Percentiles rank a stretch among this genome's conserved stretches.
Conservation (phyloP, 2,888 invertebrate genomes). For the Pheosia gnoma region DNA sequence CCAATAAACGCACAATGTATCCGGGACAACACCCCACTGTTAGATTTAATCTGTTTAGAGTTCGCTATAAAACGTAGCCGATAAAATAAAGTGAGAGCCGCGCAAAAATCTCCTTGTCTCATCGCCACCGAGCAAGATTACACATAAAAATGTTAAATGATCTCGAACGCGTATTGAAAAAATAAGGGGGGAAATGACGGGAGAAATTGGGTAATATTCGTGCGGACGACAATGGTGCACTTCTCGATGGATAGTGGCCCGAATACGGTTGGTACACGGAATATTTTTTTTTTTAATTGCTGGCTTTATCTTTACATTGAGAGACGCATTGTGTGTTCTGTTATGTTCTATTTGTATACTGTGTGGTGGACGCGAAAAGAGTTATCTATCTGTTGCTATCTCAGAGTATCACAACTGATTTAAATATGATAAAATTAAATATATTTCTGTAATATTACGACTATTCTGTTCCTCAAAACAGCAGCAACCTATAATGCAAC, state of each 20-base stretch:
- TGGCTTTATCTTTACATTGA: too few species aligned
- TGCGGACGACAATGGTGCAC: slow-evolving; percentile 37
- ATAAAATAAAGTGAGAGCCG: slow-evolving; percentile 79
- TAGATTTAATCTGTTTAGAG: slow-evolving; percentile 81
- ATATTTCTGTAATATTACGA: too few species aligned
- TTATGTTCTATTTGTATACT: too few species aligned
- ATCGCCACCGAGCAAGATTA: slow-evolving; percentile 79
- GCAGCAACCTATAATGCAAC: too few species aligned
- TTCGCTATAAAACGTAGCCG: slow-evolving; percentile 74
- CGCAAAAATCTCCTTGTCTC: slow-evolving; percentile 77
- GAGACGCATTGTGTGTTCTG: too few species aligned
- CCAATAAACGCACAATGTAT: slow-evolving; percentile 63
- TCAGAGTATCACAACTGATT: too few species aligned
- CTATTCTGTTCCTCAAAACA: too few species aligned
- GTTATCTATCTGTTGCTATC: too few species aligned
- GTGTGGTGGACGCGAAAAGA: too few species aligned
- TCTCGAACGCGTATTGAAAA: slow-evolving; percentile 82
- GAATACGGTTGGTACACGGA: too few species aligned
- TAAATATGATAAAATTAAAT: too few species aligned
- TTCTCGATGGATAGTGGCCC: not conserved
- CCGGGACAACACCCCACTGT: slow-evolving; percentile 60
- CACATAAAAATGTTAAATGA: slow-evolving; percentile 84
- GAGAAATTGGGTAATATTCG: slow-evolving; percentile 58
- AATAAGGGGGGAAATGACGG: slow-evolving; percentile 71
- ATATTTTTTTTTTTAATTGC: too few species aligned